Evolutionary conservation across 2,113 vertebrate species (phyloP).

Genomic region (Megatriorchis doriae): DNA sequence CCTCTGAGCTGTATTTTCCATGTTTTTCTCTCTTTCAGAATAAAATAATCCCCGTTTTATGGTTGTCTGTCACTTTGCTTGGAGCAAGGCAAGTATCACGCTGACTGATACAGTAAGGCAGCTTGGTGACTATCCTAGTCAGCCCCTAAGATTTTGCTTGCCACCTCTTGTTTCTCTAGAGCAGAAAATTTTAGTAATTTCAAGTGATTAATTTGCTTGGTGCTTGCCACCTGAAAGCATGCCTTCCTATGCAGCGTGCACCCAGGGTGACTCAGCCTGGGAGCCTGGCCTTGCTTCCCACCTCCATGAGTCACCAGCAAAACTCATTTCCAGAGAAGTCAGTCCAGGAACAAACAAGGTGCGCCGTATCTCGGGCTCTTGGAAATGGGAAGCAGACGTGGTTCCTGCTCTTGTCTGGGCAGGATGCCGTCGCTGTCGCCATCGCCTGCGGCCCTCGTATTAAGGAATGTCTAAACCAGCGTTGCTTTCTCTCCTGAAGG

Average conservation of each 20-base stretch:
- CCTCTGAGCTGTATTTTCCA: neutral
- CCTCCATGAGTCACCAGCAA: neutral
- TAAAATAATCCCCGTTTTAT: neutral
- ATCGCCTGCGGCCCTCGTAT: neutral
- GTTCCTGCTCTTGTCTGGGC: neutral
- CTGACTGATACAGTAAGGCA: neutral
- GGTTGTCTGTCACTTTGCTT: neutral
- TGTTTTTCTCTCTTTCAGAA: neutral
- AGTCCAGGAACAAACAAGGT: neutral
- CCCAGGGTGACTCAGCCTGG: neutral
- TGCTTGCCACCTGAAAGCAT: neutral
- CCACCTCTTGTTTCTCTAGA: neutral
- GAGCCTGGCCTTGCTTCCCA: neutral
- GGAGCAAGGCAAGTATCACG: neutral
- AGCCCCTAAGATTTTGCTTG: neutral
- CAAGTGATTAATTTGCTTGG: neutral
- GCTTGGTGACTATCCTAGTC: neutral
- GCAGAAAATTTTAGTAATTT: neutral
- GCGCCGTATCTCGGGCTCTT: neutral
- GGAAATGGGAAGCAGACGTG: neutral
- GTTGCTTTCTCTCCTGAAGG: neutral
- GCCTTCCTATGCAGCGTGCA: neutral
- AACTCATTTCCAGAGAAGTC: neutral
- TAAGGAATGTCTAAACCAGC: neutral
- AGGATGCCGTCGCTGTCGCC: neutral